phyloP scores from a whole-genome alignment of 2,113 vertebrate genomes.

The Phasianus colchicus region DNA sequence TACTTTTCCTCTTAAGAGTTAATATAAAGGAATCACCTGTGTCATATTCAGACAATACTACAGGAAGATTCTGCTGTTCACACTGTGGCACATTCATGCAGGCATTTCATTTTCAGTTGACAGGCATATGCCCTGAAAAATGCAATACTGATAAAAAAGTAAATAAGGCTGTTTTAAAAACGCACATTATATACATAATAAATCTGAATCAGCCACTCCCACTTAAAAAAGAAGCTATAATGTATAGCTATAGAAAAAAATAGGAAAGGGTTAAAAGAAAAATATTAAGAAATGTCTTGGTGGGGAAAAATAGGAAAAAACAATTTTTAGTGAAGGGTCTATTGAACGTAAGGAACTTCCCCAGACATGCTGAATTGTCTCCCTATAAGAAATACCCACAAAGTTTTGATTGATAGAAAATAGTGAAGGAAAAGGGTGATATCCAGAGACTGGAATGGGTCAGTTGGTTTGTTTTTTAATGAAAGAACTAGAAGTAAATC shows the following conservation, averaged over 20 bases:
- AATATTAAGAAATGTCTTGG: not conserved
- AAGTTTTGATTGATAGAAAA: not conserved
- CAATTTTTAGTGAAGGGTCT: not conserved
- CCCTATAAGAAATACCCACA: not conserved
- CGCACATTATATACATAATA: not conserved
- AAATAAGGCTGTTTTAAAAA: not conserved
- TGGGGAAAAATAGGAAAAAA: not conserved
- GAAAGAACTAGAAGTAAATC: not conserved
- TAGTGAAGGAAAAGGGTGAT: not conserved
- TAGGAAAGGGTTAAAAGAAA: not conserved
- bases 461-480: not conserved
- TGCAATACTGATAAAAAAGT: not conserved
- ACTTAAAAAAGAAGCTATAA: not conserved
- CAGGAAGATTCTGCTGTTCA: not conserved
- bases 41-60: not conserved
- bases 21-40: not conserved
- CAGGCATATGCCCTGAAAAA: not conserved
- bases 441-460: not conserved
- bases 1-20: not conserved
- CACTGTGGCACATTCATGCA: not conserved
- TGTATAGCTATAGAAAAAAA: not conserved
- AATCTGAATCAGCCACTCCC: not conserved
- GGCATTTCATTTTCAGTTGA: not conserved
- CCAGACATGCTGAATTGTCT: not conserved
- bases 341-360: not conserved